Evolutionary conservation across 2,888 invertebrate species (phyloP).

Genomic region (Plusia festucae): DNA sequence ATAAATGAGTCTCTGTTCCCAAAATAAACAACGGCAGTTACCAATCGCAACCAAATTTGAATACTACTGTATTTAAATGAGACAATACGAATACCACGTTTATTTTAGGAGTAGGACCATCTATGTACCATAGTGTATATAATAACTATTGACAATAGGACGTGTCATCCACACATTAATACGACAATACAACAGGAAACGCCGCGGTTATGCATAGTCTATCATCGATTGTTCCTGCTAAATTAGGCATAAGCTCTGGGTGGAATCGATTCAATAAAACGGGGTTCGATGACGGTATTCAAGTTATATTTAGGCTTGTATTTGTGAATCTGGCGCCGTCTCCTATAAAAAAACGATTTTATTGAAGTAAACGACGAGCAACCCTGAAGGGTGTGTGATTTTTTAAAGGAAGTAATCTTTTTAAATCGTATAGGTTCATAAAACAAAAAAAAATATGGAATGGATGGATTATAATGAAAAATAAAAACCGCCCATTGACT

Average conservation of each 20-base stretch:
- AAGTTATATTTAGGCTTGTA: not conserved
- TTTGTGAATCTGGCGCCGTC: not conserved
- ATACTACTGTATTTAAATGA: conserved; percentile 37
- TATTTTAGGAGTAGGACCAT: conserved; percentile 35
- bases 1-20: not conserved
- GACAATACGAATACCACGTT: conserved; percentile 12
- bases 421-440: not conserved
- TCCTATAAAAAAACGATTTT: not conserved
- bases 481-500: too few species aligned
- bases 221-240: conserved; percentile 47
- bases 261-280: conserved; percentile 17
- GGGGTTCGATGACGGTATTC: conserved; percentile 8
- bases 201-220: conserved; percentile 17
- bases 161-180: conserved; percentile 28
- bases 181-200: conserved; percentile 49
- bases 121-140: conserved; percentile 2
- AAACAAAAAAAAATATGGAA: too few species aligned
- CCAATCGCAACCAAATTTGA: conserved; percentile 31
- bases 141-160: conserved; percentile 28
- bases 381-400: too few species aligned
- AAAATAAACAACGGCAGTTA: conserved; percentile 4
- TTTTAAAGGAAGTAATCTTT: not conserved
- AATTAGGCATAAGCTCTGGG: conserved; percentile 36
- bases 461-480: too few species aligned
- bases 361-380: not conserved